A percentile compares a stretch with the other conserved stretches of the same genome.
phyloP scores from a whole-genome alignment of 2,113 vertebrate species.

The Carollia perspicillata region DNA sequence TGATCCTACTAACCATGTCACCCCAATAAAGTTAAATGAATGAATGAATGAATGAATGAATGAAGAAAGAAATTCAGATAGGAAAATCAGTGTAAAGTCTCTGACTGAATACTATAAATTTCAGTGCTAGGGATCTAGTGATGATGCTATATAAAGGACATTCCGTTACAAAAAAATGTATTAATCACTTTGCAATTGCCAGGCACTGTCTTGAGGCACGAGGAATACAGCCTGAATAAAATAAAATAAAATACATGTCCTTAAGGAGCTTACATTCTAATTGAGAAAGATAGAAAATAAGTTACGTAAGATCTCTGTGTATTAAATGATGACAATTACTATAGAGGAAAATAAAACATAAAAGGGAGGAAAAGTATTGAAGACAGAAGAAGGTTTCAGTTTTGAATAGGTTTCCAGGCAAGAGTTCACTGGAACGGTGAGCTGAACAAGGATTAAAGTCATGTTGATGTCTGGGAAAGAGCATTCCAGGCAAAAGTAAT shows the following conservation, averaged over 20 bases:
- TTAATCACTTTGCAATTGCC: background rate
- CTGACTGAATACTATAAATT: background rate
- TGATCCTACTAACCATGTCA: too few relatives aligned
- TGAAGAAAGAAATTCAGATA: conserved; percentile 6
- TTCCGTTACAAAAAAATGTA: background rate
- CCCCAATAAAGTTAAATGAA: background rate
- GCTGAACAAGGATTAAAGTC: background rate
- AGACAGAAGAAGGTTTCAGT: background rate
- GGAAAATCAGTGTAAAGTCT: background rate
- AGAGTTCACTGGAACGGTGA: background rate
- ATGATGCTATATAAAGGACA: background rate
- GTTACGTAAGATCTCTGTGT: background rate
- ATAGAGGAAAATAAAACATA: background rate
- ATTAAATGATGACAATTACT: background rate
- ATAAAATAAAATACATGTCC: background rate
- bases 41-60: background rate
- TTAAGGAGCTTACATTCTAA: background rate
- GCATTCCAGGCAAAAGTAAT: background rate
- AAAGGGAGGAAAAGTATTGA: background rate
- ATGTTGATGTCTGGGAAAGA: background rate
- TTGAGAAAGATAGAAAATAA: background rate
- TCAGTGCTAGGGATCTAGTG: background rate
- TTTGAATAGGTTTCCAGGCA: background rate
- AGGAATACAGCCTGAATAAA: background rate
- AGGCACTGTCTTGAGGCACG: background rate